phyloP scores from a whole-genome alignment of 1,140 invertebrate species.

The Pseudomyrmex cubaensis region DNA sequence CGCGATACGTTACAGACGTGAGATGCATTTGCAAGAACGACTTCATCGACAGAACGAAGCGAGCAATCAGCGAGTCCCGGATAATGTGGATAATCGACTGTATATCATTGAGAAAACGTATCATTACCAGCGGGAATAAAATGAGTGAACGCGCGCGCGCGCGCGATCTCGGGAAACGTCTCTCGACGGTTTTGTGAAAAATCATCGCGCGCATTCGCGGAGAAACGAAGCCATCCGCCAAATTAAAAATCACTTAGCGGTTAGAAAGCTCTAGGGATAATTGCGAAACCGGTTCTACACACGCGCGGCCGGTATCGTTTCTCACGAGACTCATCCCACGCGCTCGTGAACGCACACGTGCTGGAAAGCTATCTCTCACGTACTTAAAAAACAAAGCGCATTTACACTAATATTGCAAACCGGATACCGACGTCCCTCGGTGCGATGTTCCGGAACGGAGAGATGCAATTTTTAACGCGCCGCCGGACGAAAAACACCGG shows the following conservation, averaged over 20 bases:
- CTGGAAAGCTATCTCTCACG: conserved; percentile 5
- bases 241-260: conserved; percentile 65
- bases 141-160: background rate
- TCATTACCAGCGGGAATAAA: conserved; percentile 40
- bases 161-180: conserved; percentile 36
- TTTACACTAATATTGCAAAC: conserved; percentile 55
- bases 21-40: conserved; percentile 27
- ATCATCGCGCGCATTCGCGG: conserved; percentile 4
- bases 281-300: conserved; percentile 58
- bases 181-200: conserved; percentile 15
- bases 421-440: background rate
- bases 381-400: conserved; percentile 61
- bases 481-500: no score
- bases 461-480: conserved; percentile 18
- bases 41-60: conserved; percentile 24
- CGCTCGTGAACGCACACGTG: background rate
- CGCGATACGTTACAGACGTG: background rate
- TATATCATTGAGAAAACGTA: conserved; percentile 41
- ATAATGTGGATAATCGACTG: conserved; percentile 55
- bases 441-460: no score
- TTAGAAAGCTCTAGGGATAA: conserved; percentile 59
- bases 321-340: conserved; percentile 59
- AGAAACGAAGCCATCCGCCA: conserved; percentile 43
- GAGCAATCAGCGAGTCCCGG: conserved; percentile 24
- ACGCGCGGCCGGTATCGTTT: conserved; percentile 36